A percentile compares a stretch with the other conserved stretches of the same genome.
Evolutionary conservation across 1,140 invertebrate genomes (phyloP).

Genomic region (Drosophila gunungcola): DNA sequence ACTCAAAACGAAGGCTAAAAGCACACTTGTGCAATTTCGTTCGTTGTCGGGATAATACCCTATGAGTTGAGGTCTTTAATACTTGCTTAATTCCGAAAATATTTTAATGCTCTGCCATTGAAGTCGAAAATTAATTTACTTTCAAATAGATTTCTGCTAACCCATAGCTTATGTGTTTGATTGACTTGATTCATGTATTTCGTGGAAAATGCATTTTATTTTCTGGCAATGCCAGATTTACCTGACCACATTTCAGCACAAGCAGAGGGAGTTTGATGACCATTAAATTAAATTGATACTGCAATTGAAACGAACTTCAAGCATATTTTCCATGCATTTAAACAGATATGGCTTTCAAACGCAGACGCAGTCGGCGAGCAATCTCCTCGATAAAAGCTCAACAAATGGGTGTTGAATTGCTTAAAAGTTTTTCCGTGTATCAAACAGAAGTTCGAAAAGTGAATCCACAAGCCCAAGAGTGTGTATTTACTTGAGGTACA

Average conservation of each 20-base stretch:
- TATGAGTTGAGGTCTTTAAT: conserved; percentile 3
- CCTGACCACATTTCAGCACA: background rate
- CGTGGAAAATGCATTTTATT: conserved; percentile 11
- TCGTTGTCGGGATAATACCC: background rate
- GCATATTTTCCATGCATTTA: conserved; percentile 9
- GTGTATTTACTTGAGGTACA: conserved; percentile 17
- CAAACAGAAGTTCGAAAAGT: conserved; percentile 65
- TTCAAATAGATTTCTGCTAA: conserved; percentile 1
- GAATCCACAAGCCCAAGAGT: conserved; percentile 8
- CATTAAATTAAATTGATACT: conserved; percentile 20
- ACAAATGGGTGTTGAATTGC: conserved; percentile 61
- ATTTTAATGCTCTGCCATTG: conserved; percentile 17
- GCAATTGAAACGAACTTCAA: conserved; percentile 8
- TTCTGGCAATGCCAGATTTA: background rate
- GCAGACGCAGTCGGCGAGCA: conserved; percentile 20
- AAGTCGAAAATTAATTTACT: background rate
- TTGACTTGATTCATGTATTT: background rate
- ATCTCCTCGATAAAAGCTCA: conserved; percentile 45
- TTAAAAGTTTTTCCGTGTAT: conserved; percentile 59
- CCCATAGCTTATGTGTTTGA: background rate
- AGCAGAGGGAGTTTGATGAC: conserved; percentile 1
- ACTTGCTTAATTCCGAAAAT: background rate
- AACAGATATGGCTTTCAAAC: conserved; percentile 13
- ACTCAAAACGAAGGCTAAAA: conserved; percentile 32
- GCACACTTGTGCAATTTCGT: conserved; percentile 22